Evolutionary conservation across 2,113 vertebrate genomes (phyloP), one percentile per base, ranked within the genome.

Genomic region (Callocephalon fimbriatum): DNA sequence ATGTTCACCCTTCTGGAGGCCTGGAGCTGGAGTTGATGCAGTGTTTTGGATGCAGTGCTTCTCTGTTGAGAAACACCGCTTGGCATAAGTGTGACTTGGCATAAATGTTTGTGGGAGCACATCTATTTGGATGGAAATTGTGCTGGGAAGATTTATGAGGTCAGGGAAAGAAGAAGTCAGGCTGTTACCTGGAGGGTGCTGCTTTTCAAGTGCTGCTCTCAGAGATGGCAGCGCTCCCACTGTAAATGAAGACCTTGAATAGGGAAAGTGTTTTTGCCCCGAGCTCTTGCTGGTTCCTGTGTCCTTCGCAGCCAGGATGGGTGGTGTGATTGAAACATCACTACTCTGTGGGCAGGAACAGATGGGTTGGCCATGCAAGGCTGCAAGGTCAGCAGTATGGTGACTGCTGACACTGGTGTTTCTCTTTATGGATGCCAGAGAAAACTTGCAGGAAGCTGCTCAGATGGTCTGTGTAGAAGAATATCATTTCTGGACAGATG

Each of bases 61-160:
- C 59, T 86, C 89, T 78, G 76, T 44, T 35, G 84, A 89, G 87
- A 81, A 81, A 61, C 51, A 15, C 32, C 5, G 25, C 91, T 72
- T 85, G 93, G 91, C 37, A 0, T 35, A 56, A 54, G 66, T 95
- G 95, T 94, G 95, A 92, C 95, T 93, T 40, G 96, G 93, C 96
- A 96, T 96, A 94, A 95, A 93, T 91, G 84, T 91, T 90, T 72
- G 80, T 82, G 90, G 84, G 90, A 91, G 48, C 61, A 37, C 76
- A 53, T 88, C 78, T 53, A 68, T 93, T 90, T 63, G 73, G 90
- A 88, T 96, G 91, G 93, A 93, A 90, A 96, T 93, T 75, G 65
- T 56, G 77, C 77, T 1, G 11, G 90, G 87, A 82, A 93, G 89
- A 97, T 96, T 96, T 88, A 94, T 96, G 92, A 96, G 90, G 92